These are phyloP conservation scores for Hybos culiciformis DNA, from an alignment of 2,888 invertebrate genomes.

Conservation along the genomic window DNA sequence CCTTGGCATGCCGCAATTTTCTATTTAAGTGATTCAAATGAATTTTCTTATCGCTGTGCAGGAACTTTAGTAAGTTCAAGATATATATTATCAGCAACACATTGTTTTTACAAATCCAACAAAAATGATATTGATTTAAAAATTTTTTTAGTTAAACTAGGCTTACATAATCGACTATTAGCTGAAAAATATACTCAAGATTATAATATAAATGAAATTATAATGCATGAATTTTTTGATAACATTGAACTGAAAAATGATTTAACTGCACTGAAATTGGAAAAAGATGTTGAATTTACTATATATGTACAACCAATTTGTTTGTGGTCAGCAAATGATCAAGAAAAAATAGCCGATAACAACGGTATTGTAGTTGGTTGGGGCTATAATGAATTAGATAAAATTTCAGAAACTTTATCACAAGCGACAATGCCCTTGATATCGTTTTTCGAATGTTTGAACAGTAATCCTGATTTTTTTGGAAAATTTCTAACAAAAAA, in stretches of 20 bases:
- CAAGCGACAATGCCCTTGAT: conserved; percentile 26
- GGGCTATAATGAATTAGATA: conserved; percentile 29
- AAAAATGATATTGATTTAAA: conserved; percentile 22
- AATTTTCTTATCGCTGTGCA: conserved; percentile 25
- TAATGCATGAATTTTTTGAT: conserved; percentile 8
- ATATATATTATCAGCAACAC: conserved; percentile 26
- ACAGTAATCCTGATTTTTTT: conserved; percentile 13
- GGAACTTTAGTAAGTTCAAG: conserved; percentile 30
- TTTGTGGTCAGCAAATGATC: conserved; percentile 23
- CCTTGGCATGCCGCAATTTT: conserved; percentile 36
- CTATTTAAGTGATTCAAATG: conserved; percentile 2
- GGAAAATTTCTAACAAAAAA: conserved; percentile 8
- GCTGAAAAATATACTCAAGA: conserved; percentile 28
- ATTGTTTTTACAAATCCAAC: conserved; percentile 26
- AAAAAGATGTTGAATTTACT: conserved; percentile 22
- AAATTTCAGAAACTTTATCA: conserved; percentile 20
- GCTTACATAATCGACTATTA: conserved; percentile 30
- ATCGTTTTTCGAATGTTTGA: conserved; percentile 24
- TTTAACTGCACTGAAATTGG: conserved; percentile 29
- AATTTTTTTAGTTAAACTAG: conserved; percentile 25
- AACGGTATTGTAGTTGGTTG: conserved; percentile 27
- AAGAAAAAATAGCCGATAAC: conserved; percentile 10
- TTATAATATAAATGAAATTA: conserved; percentile 14
- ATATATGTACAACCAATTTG: conserved; percentile 34
- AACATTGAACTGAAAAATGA: conserved; percentile 19